Conservation (phyloP, 2,888 invertebrate genomes). For the Orthonychiurus folsomi region DNA sequence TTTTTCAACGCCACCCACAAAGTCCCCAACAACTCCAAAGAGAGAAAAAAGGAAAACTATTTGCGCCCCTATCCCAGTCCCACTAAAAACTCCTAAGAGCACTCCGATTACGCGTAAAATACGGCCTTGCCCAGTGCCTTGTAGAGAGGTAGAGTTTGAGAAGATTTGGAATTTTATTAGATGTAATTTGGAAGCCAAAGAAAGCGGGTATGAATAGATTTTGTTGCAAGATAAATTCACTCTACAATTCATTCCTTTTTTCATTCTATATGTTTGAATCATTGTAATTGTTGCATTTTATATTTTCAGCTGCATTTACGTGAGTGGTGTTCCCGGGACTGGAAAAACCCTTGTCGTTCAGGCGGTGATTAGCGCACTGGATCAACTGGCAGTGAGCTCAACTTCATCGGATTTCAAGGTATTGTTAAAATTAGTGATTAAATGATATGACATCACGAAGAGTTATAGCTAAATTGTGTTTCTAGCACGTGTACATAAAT, state of each 20-base stretch:
- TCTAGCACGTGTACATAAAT: constrained; percentile 44
- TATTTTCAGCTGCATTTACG: constrained; percentile 72
- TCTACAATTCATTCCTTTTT: background rate
- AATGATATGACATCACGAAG: background rate
- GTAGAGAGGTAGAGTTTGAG: constrained; percentile 68
- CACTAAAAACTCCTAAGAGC: no score
- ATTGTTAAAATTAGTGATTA: background rate
- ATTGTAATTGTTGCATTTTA: background rate
- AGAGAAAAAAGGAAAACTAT: no score
- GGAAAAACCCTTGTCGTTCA: constrained; percentile 96
- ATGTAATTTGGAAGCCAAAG: constrained; percentile 60
- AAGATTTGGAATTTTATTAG: constrained; percentile 65
- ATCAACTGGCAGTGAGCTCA: constrained; percentile 53
- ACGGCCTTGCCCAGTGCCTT: constrained; percentile 56
- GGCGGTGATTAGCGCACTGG: constrained; percentile 67
- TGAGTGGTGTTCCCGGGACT: constrained; percentile 93
- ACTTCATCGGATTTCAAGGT: constrained; percentile 49
- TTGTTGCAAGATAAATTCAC: no score
- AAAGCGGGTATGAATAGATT: constrained; percentile 69
- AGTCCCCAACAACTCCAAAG: no score
- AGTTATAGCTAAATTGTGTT: constrained; percentile 59
- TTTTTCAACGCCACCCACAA: no score
- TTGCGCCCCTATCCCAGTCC: no score
- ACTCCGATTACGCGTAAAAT: no score
- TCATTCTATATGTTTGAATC: constrained; percentile 33